These are phyloP conservation scores for Pangasius macronema DNA, from an alignment of 2,797 vertebrate species.

Conservation along the genomic window DNA sequence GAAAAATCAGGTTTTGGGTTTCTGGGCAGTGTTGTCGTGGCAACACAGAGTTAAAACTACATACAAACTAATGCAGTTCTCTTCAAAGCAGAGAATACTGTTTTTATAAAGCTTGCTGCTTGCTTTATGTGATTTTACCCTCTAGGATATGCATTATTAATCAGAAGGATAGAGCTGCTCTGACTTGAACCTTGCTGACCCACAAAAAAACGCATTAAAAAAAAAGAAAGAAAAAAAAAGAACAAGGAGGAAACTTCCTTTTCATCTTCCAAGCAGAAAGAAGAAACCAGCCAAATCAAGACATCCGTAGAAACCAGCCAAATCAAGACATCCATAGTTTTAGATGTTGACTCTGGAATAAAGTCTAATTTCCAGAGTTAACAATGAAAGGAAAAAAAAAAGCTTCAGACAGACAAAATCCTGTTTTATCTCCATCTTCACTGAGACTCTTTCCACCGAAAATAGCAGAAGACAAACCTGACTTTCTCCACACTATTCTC, in stretches of 20 bases:
- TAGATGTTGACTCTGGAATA: neutral
- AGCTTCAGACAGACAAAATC: neutral
- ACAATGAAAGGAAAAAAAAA: neutral
- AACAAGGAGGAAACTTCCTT: neutral
- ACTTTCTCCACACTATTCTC: neutral
- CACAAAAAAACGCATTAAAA: neutral
- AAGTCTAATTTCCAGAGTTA: neutral
- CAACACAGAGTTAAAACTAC: constrained; percentile 23
- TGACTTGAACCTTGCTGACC: neutral
- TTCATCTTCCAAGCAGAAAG: neutral
- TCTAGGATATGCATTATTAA: constrained; percentile 32
- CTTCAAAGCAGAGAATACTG: neutral
- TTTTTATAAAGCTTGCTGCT: constrained; percentile 24
- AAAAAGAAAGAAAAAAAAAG: neutral
- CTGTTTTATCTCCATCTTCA: neutral
- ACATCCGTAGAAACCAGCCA: neutral
- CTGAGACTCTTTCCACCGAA: neutral
- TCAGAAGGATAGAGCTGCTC: neutral
- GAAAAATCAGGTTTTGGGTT: neutral
- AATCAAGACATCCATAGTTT: neutral
- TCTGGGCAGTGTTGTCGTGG: constrained; percentile 37
- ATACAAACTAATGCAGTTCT: neutral
- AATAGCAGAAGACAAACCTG: neutral
- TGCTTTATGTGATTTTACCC: constrained; percentile 3
- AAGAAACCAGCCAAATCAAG: neutral